phyloP scores from a whole-genome alignment of 1,140 invertebrate genomes.

The Trichomalopsis sarcophagae region DNA sequence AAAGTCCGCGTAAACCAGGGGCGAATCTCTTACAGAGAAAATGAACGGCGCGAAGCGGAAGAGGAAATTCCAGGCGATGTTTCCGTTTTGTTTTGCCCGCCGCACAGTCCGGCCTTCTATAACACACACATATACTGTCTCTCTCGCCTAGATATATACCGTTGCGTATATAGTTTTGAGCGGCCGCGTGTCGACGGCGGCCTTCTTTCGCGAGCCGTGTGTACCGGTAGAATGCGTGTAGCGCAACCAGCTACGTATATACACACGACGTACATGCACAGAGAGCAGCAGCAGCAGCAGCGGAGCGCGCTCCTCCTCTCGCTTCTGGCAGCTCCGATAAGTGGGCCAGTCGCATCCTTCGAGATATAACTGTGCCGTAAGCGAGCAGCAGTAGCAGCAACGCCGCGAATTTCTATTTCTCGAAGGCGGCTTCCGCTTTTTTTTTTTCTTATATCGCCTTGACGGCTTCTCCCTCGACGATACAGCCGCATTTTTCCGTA shows the following conservation, averaged over 20 bases:
- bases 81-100: slow-evolving; percentile 41
- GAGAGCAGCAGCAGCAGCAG: background rate
- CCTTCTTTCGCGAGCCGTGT: slow-evolving; percentile 38
- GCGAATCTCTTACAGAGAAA: background rate
- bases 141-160: slow-evolving; percentile 46
- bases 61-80: slow-evolving; percentile 29
- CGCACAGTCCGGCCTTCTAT: background rate
- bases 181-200: slow-evolving; percentile 43
- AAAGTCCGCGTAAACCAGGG: too few species aligned
- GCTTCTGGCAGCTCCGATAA: slow-evolving; percentile 56
- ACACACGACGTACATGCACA: slow-evolving; percentile 30
- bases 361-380: slow-evolving; percentile 64
- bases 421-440: slow-evolving; percentile 55
- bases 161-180: slow-evolving; percentile 51
- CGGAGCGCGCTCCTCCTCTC: background rate
- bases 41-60: background rate
- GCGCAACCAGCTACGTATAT: slow-evolving; percentile 39
- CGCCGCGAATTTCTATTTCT: slow-evolving; percentile 71
- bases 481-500: slow-evolving; percentile 35
- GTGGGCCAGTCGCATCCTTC: slow-evolving; percentile 72
- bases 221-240: background rate
- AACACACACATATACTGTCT: background rate
- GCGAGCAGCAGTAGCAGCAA: slow-evolving; percentile 49
- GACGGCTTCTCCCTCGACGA: background rate
- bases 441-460: background rate